Evolutionary conservation across 2,113 vertebrate species (phyloP), one percentile per base, ranked within the genome.

Genomic region (Percina caprodes): DNA sequence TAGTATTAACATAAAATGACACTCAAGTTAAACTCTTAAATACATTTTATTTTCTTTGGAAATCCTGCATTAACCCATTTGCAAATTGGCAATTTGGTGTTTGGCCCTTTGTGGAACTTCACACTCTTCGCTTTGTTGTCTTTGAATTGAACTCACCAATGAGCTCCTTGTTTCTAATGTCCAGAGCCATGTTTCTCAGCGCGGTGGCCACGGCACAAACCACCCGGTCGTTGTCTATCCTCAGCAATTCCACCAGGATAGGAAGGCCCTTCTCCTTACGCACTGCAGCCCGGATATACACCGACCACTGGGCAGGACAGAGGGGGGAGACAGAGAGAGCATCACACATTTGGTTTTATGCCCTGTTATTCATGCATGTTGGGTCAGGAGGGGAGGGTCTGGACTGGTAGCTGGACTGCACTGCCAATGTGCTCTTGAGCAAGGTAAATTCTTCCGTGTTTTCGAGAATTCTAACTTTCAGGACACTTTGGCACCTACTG

Each of bases 131-230:
- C 10, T 80, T 39, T 60, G 12, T 26, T 48, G n/a, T 6, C 19
- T 48, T 30, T 67, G 13, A 54, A 16, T 24, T 0, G 8, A 5
- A 94, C 97, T 23, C 95, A 99, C 98, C 98, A n/a, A 99, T 99
- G 80, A 99, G 94, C 76, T 99, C 98, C 93, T 99, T 99, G 93
- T 99, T 99, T 93, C 98, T 96, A 90, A 99, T 96, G 89, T 99
- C 98, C 94, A 99, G 94, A 90, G 98, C 98, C 98, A 99, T 99
- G 95, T 99, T 99, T 74, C 98, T 95, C 85, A 99, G 96, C 4
- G 98, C 98, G 0, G 98, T 99, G 90, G 98, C 98, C 75, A 99
- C 98, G 0, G 98, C 98, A 60, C 98, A 99, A n/a, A 99, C 98
- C 86, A 99, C 98, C 15, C 98, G 96, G 91, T 99, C 98, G 5